Evolutionary conservation across 2,113 vertebrate genomes (phyloP), one percentile per base, ranked within the genome.

Genomic region (Pygoscelis adeliae): DNA sequence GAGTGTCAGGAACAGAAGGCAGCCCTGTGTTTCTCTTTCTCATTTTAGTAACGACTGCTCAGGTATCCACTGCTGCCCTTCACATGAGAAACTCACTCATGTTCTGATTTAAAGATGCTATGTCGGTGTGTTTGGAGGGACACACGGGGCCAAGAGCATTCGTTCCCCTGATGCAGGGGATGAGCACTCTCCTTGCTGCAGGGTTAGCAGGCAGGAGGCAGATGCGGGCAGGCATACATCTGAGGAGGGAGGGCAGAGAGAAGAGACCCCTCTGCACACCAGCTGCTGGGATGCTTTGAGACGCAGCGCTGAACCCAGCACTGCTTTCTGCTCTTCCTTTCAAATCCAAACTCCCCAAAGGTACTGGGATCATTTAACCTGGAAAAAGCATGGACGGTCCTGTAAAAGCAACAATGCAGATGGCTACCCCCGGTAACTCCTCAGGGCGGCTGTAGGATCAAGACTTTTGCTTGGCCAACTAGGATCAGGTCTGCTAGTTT

Each of bases 221-320:
- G 36, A 34, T 22, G 36, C 0, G 4, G 29, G 27, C 26, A 38
- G 38, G 40, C 1, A 0, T 11, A 40, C 6, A 4, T 58, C 25
- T 50, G 81, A 66, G 59, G n/a, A 67, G 49, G 69, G 40, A 77
- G 65, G 25, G 49, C 59, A 40, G 62, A 21, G 46, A 53, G 38
- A 25, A 78, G 69, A 58, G 61, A 38, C 9, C 61, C 50, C 22
- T 46, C 77, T 89, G 67, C 72, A 52, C 55, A 11, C 11, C 55
- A 27, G 63, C 59, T 82, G 52, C 55, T 71, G 15, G 61, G 55
- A 32, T 49, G 69, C 55, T 87, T 93, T 74, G 77, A 52, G 84
- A 74, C 55, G 73, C 49, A 47, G 70, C 2, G 4, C 66, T 56
- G 87, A 83, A 27, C 49, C 13, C 76, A 70, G 62, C 2, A 0